These are phyloP conservation scores for Conomelus anceps DNA, from an alignment of 2,888 invertebrate species.

Conservation along the genomic window DNA sequence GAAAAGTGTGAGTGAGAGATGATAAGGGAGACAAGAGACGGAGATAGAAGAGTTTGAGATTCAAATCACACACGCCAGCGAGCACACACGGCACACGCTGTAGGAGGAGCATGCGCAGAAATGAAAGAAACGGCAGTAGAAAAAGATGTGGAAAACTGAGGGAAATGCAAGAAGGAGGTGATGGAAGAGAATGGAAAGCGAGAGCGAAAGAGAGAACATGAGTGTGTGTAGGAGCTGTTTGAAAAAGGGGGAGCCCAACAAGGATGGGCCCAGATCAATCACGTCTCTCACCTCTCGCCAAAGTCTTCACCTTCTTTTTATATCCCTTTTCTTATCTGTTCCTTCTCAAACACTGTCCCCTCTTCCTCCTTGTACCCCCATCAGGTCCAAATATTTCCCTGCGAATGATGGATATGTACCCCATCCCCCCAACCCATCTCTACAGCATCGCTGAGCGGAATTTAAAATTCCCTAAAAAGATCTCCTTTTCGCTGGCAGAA, in stretches of 20 bases:
- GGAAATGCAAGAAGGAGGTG: not conserved
- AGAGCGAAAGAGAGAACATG: not conserved
- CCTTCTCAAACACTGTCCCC: not conserved
- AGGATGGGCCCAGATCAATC: not conserved
- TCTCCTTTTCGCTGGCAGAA: not conserved
- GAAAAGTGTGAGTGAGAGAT: not conserved
- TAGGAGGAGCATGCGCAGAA: not conserved
- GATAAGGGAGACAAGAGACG: not conserved
- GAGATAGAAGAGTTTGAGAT: not conserved
- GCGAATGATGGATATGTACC: not conserved
- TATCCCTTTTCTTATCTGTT: not conserved
- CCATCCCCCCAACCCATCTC: not conserved
- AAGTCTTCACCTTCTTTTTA: not conserved
- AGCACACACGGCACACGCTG: not conserved
- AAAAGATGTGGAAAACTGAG: not conserved
- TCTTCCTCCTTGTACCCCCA: not conserved
- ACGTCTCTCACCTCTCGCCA: not conserved
- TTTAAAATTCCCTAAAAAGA: not conserved
- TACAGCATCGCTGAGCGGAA: not conserved
- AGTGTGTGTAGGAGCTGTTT: not conserved
- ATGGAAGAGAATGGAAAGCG: not conserved
- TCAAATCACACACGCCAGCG: not conserved
- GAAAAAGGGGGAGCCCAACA: not conserved
- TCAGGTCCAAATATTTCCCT: not conserved
- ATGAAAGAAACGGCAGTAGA: not conserved